phyloP scores from a whole-genome alignment of 2,888 invertebrate species.

The Pantelozetes paolii region DNA sequence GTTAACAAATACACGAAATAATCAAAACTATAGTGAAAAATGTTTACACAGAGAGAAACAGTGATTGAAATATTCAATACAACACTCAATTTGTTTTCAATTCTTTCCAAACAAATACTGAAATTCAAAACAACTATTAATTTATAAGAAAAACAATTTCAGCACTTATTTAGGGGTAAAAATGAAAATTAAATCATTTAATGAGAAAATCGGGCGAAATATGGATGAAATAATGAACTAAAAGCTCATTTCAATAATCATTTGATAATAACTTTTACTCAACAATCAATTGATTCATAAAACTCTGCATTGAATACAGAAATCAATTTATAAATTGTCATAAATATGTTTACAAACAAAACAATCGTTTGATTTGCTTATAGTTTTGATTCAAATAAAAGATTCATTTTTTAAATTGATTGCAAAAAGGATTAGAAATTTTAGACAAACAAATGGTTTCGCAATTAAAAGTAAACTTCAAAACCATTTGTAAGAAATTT shows the following conservation, averaged over 20 bases:
- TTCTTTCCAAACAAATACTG: background rate
- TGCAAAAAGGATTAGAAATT: background rate
- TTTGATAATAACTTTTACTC: background rate
- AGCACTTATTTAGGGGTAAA: background rate
- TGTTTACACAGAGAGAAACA: background rate
- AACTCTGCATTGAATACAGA: slow-evolving; percentile 2
- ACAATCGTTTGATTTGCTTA: background rate
- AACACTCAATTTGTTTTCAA: background rate
- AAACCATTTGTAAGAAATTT: too few relatives aligned
- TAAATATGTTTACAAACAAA: background rate
- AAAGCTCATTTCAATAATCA: slow-evolving; percentile 1
- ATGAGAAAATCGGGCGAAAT: background rate
- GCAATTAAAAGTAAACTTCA: too few relatives aligned
- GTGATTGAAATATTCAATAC: slow-evolving; percentile 27
- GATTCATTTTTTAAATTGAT: background rate
- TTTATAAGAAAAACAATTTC: background rate
- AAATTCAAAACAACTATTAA: background rate
- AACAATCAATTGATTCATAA: background rate
- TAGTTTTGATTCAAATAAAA: background rate
- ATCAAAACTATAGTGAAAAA: background rate
- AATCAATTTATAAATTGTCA: background rate
- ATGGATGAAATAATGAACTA: background rate
- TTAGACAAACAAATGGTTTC: too few relatives aligned
- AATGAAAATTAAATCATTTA: background rate
- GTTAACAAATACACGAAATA: background rate